Evolutionary conservation across 1,140 invertebrate species (phyloP).

Genomic region (Neotoxoptera formosana): DNA sequence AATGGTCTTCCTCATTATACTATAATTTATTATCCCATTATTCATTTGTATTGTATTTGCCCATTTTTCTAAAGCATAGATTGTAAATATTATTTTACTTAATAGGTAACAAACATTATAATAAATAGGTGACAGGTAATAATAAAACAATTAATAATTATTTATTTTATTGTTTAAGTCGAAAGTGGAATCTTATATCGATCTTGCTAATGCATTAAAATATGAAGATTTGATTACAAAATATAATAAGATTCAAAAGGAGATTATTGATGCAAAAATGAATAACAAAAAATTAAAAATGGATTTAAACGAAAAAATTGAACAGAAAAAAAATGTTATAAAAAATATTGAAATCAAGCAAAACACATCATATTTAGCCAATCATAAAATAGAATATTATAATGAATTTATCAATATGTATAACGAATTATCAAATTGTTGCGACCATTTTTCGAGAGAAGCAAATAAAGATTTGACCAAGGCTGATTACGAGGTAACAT

Average conservation of each 20-base stretch:
- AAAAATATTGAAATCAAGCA: conserved; percentile 8
- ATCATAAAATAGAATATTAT: conserved; percentile 34
- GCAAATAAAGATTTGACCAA: background rate
- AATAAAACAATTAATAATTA: background rate
- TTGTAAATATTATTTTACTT: background rate
- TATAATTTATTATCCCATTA: background rate
- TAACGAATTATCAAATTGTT: background rate
- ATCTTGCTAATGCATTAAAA: conserved; percentile 31
- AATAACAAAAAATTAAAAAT: conserved; percentile 11
- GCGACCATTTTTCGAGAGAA: background rate
- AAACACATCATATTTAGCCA: background rate
- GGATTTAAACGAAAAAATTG: background rate
- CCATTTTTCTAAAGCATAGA: background rate
- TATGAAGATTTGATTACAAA: conserved; percentile 21
- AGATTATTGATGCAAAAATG: background rate
- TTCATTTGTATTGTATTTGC: background rate
- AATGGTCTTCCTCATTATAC: background rate
- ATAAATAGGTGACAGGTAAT: background rate
- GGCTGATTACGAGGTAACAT: conserved; percentile 12
- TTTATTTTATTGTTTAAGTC: conserved; percentile 11
- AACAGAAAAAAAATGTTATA: background rate
- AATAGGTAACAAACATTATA: background rate
- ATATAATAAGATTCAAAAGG: conserved; percentile 24
- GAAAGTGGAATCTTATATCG: background rate
- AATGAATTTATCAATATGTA: background rate